A percentile compares a stretch with the other conserved stretches of the same genome.
phyloP scores from a whole-genome alignment of 2,888 invertebrate species.

The Hypselothyrea guttata region DNA sequence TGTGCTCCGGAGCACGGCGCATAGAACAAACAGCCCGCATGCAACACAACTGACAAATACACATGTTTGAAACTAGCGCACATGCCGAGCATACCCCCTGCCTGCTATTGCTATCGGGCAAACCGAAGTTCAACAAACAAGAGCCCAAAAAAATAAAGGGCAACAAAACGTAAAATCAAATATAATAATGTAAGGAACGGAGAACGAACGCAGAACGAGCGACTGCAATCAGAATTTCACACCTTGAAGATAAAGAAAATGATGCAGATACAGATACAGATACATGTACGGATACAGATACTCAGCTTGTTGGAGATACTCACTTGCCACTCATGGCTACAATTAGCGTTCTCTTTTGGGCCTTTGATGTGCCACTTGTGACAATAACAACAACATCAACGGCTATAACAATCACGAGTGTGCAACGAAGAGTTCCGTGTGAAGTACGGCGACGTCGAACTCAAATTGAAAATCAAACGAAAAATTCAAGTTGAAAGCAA shows the following conservation, averaged over 20 bases:
- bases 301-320: slow-evolving; percentile 12
- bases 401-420: slow-evolving; percentile 27
- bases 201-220: slow-evolving; percentile 22
- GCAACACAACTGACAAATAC: slow-evolving; percentile 49
- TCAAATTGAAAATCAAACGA: slow-evolving; percentile 54
- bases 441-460: slow-evolving; percentile 22
- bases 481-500: slow-evolving; percentile 47
- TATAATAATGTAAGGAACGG: slow-evolving; percentile 47
- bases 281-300: slow-evolving; percentile 9
- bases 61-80: slow-evolving; percentile 53
- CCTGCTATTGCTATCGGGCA: slow-evolving; percentile 36
- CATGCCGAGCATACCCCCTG: background rate
- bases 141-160: slow-evolving; percentile 26
- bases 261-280: slow-evolving; percentile 12
- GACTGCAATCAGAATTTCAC: slow-evolving; percentile 61
- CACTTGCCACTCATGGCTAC: slow-evolving; percentile 24
- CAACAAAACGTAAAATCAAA: slow-evolving; percentile 47
- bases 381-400: slow-evolving; percentile 40
- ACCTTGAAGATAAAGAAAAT: slow-evolving; percentile 49
- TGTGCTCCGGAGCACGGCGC: slow-evolving; percentile 30
- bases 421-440: slow-evolving; percentile 33
- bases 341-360: slow-evolving; percentile 56
- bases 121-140: slow-evolving; percentile 67
- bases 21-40: slow-evolving; percentile 69
- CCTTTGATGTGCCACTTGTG: slow-evolving; percentile 64